Evolutionary conservation across 2,888 invertebrate species (phyloP).

Genomic region (Cataglyphis altisquamis): DNA sequence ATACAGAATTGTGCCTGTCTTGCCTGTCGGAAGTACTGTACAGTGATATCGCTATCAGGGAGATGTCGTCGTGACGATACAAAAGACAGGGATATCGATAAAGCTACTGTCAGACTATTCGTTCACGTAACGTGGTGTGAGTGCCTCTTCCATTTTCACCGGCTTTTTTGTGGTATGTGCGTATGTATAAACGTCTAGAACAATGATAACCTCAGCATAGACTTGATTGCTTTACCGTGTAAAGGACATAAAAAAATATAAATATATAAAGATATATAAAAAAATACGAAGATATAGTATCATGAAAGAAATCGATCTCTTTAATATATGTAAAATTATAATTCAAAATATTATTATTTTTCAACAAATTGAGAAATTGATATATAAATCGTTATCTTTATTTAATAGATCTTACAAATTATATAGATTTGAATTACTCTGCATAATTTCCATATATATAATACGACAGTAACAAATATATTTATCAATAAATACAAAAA

Average conservation of each 20-base stretch:
- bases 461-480: conserved; percentile 1
- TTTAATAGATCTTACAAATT: not conserved
- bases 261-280: not conserved
- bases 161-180: conserved; percentile 23
- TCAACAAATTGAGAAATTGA: not conserved
- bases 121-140: conserved; percentile 19
- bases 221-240: not conserved
- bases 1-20: conserved; percentile 43
- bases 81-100: conserved; percentile 56
- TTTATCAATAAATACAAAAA: conserved; percentile 11
- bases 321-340: not conserved
- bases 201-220: not conserved
- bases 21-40: conserved; percentile 22
- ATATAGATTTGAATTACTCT: not conserved
- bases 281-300: not conserved
- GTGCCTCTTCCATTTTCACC: conserved; percentile 44
- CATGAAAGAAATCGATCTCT: not conserved
- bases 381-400: not conserved
- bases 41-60: conserved; percentile 31
- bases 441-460: conserved; percentile 3
- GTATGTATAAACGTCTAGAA: conserved; percentile 5
- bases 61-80: conserved; percentile 35
- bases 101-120: conserved; percentile 37
- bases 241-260: not conserved
- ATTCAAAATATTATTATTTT: not conserved